A percentile compares a stretch with the other conserved stretches of the same genome.
Conservation (phyloP, 2,888 invertebrate species). For the Nephrotoma appendiculata region DNA sequence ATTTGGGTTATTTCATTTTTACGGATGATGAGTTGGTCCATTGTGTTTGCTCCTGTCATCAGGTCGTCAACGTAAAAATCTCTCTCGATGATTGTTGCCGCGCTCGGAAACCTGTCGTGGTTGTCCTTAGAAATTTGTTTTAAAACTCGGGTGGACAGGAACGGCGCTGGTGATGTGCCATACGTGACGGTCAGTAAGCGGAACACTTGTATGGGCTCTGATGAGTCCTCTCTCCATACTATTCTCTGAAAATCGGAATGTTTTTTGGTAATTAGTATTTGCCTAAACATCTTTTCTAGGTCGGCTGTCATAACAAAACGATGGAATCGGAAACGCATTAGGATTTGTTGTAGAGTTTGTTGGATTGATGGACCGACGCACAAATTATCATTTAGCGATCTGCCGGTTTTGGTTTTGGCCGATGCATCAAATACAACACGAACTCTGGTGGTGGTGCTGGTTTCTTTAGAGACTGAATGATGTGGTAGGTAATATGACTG, state of each 20-base stretch:
- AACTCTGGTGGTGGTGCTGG: not conserved
- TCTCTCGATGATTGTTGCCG: constrained; percentile 9
- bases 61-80: constrained; percentile 17
- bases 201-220: no score
- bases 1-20: not conserved
- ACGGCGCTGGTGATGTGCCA: no score
- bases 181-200: no score
- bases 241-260: not conserved
- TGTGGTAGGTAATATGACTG: not conserved
- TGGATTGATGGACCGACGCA: not conserved
- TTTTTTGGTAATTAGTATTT: not conserved
- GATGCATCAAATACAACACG: not conserved
- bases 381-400: not conserved
- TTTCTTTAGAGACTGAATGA: not conserved
- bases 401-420: not conserved
- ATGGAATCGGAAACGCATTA: not conserved
- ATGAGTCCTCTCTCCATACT: no score
- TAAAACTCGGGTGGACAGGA: no score
- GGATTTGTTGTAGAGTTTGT: not conserved
- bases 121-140: constrained; percentile 11
- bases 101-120: constrained; percentile 14
- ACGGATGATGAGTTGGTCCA: constrained; percentile 1
- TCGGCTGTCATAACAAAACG: not conserved
- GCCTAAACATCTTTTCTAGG: not conserved
- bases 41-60: constrained; percentile 11